Conservation (phyloP, 2,888 invertebrate species). For the Andrena chrysosceles region DNA sequence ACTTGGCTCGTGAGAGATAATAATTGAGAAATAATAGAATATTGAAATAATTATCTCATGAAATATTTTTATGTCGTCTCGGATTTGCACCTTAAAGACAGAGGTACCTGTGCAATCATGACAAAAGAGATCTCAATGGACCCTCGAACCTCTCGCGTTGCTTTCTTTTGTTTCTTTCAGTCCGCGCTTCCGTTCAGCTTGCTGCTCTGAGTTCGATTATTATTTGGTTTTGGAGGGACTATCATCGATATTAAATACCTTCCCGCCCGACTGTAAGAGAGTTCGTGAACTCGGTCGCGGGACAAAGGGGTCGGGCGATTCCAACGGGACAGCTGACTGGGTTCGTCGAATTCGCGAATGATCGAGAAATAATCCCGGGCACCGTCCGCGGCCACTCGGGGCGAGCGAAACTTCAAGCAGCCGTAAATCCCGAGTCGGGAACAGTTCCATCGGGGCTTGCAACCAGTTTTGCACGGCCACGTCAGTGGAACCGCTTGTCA, state of each 20-base stretch:
- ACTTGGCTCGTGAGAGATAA: too few species aligned
- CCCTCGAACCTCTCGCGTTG: constrained; percentile 10
- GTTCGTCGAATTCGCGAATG: background rate
- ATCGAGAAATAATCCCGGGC: background rate
- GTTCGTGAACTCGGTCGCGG: too few species aligned
- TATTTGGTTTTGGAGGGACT: background rate
- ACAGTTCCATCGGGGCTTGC: constrained; percentile 50
- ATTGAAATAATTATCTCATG: too few species aligned
- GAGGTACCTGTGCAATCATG: background rate
- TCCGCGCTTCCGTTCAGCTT: background rate
- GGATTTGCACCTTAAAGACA: background rate
- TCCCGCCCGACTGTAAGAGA: too few species aligned
- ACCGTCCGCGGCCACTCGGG: constrained; percentile 26
- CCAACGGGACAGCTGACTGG: too few species aligned
- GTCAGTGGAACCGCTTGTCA: constrained; percentile 68
- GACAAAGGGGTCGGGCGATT: too few species aligned
- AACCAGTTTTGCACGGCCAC: constrained; percentile 70
- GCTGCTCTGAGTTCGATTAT: background rate
- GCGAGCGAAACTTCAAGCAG: constrained; percentile 46
- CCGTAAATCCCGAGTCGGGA: constrained; percentile 56
- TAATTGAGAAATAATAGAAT: too few species aligned
- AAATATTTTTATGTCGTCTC: too few species aligned
- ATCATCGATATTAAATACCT: background rate
- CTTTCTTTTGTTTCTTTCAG: constrained; percentile 13
- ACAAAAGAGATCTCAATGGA: constrained; percentile 27